Base-by-base conservation (phyloP, 2,888 invertebrate genomes). In the Iselma pallidipennis region DNA sequence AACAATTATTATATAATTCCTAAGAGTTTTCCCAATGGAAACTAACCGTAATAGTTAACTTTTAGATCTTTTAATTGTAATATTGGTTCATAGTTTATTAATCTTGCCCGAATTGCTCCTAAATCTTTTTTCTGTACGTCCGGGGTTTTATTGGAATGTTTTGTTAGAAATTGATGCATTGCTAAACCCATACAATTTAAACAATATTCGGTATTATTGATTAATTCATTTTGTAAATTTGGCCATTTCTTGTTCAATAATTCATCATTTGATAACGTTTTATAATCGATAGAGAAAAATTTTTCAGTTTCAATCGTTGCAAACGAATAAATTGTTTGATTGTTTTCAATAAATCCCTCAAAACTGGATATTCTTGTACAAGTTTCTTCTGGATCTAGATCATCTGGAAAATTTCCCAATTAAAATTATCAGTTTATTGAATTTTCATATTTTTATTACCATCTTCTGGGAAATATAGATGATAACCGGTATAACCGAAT, bases 171-270 rank as follows among this genome's bases (percentile, higher is more conserved):
- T 85, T 93, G 89, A 82, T 95, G 91, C 83, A 95, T 88, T 53
- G 93, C 92, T 64, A 92, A 83, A 51, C 91, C 91, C 57, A 95
- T 79, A 59, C 90, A 88, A 56, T 87, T 85, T 51, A 96, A 82
- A 14, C 89, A 87, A 56, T 83, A 83, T 61, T 88, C 86, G 0
- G 95, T 91, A 62, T 86, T 87, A 59, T 87, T 86, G 68, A 84
- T 82, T 45, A 96, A 79, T 70, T 94, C 90, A 48, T 83, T 83
- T 52, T 71, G 68, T 54, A 80, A 77, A 59, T 71, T 63, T 2
- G 63, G 37, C 91, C 94, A 92, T 14, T 82, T 78, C 10, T 74
- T 78, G 9, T 75, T 76, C 68, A 94, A 86, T 28, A 84, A 82
- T 10, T 81, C 74, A 76, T 92, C 89, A 59, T 81, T 82, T 33